phyloP scores from a whole-genome alignment of 2,888 invertebrate species.

The Dynastes grantii region DNA sequence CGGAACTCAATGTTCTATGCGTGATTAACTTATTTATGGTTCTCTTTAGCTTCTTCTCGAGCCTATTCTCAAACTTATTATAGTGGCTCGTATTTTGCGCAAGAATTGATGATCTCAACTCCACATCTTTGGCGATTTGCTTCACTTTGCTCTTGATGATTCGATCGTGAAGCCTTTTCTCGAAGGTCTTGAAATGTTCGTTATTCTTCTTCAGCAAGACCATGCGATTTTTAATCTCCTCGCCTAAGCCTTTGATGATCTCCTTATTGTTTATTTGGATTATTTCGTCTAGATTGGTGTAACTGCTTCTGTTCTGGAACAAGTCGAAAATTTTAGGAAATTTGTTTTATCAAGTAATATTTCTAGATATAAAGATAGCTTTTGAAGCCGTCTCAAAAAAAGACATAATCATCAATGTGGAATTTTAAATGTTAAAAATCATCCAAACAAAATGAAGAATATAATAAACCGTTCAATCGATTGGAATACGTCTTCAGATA shows the following conservation, averaged over 20 bases:
- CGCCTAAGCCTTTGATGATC: slow-evolving; percentile 22
- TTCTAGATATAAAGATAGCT: no score
- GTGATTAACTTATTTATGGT: slow-evolving; percentile 28
- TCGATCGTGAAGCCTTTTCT: slow-evolving; percentile 23
- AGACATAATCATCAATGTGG: no score
- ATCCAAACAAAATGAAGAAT: no score
- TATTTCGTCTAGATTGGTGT: slow-evolving; percentile 8
- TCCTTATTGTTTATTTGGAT: slow-evolving; percentile 18
- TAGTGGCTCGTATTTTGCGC: slow-evolving; percentile 26
- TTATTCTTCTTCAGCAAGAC: slow-evolving; percentile 26
- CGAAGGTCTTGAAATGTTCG: slow-evolving; percentile 40
- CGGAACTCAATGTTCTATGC: slow-evolving; percentile 29
- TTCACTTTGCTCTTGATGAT: slow-evolving; percentile 18
- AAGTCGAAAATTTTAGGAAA: neutral
- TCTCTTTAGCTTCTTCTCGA: slow-evolving; percentile 42
- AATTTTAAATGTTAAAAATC: no score
- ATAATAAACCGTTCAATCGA: no score
- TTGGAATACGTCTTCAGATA: no score
- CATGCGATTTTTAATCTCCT: slow-evolving; percentile 39
- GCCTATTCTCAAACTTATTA: slow-evolving; percentile 38
- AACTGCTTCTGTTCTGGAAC: slow-evolving; percentile 17
- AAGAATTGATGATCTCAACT: slow-evolving; percentile 12
- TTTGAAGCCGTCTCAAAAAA: no score
- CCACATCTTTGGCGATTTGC: slow-evolving; percentile 8
- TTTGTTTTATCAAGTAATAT: neutral